Conservation (phyloP, 2,113 vertebrate species). For the Hydropotes inermis region DNA sequence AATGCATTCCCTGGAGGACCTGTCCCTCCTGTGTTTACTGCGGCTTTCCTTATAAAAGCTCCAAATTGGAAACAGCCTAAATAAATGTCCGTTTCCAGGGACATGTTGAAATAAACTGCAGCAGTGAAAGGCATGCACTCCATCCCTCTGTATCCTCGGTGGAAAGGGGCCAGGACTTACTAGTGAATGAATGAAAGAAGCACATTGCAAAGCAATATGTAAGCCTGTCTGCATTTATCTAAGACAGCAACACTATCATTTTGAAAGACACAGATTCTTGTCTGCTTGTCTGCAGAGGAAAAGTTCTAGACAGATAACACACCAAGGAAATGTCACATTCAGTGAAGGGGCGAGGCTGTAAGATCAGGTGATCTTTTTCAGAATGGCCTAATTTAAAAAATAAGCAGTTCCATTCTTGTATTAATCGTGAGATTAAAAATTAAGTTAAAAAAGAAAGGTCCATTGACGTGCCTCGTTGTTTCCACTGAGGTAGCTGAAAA, state of each 20-base stretch:
- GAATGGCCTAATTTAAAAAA: background rate
- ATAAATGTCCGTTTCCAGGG: background rate
- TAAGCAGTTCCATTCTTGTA: background rate
- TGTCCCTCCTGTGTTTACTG: rapidly evolving
- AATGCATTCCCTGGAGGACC: background rate
- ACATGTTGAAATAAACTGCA: background rate
- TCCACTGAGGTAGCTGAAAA: background rate
- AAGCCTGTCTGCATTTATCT: background rate
- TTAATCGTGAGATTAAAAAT: background rate
- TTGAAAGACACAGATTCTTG: background rate
- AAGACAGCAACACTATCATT: background rate
- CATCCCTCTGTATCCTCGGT: background rate
- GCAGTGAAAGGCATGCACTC: background rate
- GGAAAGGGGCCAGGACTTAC: background rate
- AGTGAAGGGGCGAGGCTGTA: background rate
- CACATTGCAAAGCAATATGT: background rate
- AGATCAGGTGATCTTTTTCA: background rate
- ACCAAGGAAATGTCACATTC: background rate
- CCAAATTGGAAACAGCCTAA: background rate
- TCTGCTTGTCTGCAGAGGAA: background rate
- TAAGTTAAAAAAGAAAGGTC: background rate
- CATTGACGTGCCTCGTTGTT: background rate
- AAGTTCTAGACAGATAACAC: background rate
- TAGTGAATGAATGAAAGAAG: background rate
- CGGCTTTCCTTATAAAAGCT: background rate